Evolutionary conservation across 1,140 invertebrate genomes (phyloP).

Genomic region (Drosophila pseudoobscura): DNA sequence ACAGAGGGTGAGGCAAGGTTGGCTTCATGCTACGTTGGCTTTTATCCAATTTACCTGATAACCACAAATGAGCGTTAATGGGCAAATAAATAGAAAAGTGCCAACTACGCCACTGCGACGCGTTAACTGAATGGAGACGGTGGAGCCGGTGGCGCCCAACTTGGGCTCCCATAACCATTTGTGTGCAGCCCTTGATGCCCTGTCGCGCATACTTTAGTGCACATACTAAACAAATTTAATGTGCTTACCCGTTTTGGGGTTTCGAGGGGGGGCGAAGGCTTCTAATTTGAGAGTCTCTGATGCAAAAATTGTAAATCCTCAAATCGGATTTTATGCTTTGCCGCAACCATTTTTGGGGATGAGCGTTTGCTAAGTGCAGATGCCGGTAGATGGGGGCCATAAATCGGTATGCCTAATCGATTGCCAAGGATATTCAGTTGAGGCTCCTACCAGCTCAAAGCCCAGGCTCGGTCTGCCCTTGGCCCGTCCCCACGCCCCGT

Average conservation of each 20-base stretch:
- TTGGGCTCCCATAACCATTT: conserved; percentile 43
- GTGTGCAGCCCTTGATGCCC: conserved; percentile 28
- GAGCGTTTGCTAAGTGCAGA: too few species aligned
- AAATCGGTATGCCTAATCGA: too few species aligned
- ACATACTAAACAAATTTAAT: conserved; percentile 77
- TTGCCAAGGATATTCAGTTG: too few species aligned
- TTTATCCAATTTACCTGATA: conserved; percentile 82
- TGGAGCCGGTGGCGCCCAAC: conserved; percentile 7
- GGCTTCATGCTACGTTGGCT: conserved; percentile 80
- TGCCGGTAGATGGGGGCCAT: too few species aligned
- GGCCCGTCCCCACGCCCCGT: conserved; percentile 14
- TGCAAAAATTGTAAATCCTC: conserved; percentile 47
- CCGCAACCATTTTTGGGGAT: too few species aligned
- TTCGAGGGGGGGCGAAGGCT: not conserved
- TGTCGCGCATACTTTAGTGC: conserved; percentile 63
- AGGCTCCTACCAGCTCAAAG: too few species aligned
- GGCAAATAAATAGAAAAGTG: conserved; percentile 81
- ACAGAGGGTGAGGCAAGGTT: conserved; percentile 3
- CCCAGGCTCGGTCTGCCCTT: conserved; percentile 24
- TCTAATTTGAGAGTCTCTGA: conserved; percentile 37
- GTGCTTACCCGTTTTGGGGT: conserved; percentile 21
- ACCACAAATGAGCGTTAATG: conserved; percentile 81
- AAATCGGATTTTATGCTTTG: conserved; percentile 13
- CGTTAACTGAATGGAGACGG: conserved; percentile 66
- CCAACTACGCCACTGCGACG: conserved; percentile 73